These are phyloP conservation scores for Eilema caniola DNA, from an alignment of 2,888 invertebrate species.

Conservation along the genomic window DNA sequence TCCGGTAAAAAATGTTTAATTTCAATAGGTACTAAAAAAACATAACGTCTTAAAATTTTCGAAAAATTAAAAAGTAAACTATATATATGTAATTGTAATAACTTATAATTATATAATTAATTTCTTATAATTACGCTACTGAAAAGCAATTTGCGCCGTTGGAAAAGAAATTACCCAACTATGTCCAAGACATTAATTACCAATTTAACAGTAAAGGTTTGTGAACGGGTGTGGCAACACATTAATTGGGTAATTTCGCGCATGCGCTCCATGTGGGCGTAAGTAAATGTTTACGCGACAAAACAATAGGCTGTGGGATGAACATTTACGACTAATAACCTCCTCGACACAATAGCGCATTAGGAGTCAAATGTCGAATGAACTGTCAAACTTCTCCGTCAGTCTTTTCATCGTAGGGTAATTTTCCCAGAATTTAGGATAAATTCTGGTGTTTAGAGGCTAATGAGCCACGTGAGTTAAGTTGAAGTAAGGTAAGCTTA, in stretches of 20 bases:
- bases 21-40: too few species aligned
- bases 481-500: too few species aligned
- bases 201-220: constrained; percentile 38
- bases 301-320: constrained; percentile 77
- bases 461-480: not conserved
- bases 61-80: not conserved
- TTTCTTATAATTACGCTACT: not conserved
- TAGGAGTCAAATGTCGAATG: constrained; percentile 53
- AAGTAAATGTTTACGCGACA: constrained; percentile 55
- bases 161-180: constrained; percentile 11
- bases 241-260: constrained; percentile 61
- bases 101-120: too few species aligned
- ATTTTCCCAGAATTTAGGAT: not conserved
- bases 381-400: constrained; percentile 25
- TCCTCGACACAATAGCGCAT: constrained; percentile 61
- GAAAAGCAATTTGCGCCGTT: not conserved
- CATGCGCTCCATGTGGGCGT: constrained; percentile 56
- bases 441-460: not conserved
- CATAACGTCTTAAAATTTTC: not conserved
- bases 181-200: constrained; percentile 29
- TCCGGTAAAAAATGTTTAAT: too few species aligned
- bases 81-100: too few species aligned
- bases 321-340: constrained; percentile 56
- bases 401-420: not conserved
- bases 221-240: constrained; percentile 48